Evolutionary conservation across 2,113 vertebrate species (phyloP).

Genomic region (Tragelaphus scriptus): DNA sequence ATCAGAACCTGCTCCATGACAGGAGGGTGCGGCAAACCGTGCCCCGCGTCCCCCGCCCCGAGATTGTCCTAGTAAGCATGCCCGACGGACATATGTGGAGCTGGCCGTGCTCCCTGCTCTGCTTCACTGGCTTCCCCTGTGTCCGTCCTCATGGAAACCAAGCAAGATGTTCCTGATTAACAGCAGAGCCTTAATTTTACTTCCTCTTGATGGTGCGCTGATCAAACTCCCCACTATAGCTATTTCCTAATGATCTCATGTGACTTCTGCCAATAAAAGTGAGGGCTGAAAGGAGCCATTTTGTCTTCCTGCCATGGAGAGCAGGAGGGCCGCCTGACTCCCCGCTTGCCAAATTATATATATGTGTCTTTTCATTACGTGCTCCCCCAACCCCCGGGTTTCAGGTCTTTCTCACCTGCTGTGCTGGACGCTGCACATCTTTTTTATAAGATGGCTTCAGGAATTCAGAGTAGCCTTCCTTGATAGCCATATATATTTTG

Average conservation of each 20-base stretch:
- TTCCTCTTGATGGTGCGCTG: not conserved
- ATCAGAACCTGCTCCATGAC: not conserved
- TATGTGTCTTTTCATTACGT: not conserved
- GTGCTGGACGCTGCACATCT: not conserved
- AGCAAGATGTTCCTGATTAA: not conserved
- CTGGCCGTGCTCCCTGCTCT: rapidly evolving
- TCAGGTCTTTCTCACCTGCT: not conserved
- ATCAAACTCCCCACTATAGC: not conserved
- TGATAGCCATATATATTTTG: not conserved
- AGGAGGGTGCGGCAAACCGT: not conserved
- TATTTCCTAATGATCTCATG: not conserved
- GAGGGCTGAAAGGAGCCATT: not conserved
- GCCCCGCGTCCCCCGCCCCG: not conserved
- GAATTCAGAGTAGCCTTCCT: not conserved
- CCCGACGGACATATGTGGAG: rapidly evolving
- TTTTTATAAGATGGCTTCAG: not conserved
- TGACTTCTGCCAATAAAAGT: not conserved
- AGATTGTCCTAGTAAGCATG: not conserved
- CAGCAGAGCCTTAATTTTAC: not conserved
- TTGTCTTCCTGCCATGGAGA: not conserved
- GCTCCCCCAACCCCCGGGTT: rapidly evolving
- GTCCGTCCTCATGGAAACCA: not conserved
- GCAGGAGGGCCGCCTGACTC: not conserved
- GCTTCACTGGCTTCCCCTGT: not conserved
- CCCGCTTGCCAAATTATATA: rapidly evolving